These are phyloP conservation scores for Tringa solitaria DNA, from an alignment of 2,113 vertebrate genomes.

Conservation along the genomic window DNA sequence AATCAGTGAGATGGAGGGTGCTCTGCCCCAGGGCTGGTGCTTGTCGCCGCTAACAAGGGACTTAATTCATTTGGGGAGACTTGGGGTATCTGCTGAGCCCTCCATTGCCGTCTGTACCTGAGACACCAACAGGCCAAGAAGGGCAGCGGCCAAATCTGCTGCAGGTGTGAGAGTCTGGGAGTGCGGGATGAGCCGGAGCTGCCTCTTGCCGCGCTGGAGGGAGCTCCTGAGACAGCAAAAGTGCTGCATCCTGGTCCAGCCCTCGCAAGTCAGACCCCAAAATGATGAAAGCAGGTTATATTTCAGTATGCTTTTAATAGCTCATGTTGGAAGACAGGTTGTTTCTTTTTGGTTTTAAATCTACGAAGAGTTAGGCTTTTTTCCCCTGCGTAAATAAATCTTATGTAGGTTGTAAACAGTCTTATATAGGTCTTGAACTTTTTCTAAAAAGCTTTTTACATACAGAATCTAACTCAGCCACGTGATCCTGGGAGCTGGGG, in stretches of 20 bases:
- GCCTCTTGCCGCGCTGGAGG: background rate
- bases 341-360: background rate
- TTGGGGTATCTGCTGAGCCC: fast-evolving
- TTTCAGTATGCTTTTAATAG: background rate
- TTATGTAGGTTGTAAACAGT: background rate
- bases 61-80: fast-evolving
- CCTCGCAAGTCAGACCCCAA: background rate
- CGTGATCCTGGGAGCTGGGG: background rate
- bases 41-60: background rate
- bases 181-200: fast-evolving
- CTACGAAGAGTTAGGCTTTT: background rate
- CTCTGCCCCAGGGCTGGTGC: background rate
- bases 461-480: background rate
- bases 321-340: background rate
- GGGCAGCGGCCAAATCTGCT: background rate
- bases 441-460: background rate
- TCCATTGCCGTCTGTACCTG: background rate
- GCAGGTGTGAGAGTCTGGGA: fast-evolving
- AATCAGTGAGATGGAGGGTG: background rate
- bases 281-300: background rate
- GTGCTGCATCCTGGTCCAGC: fast-evolving
- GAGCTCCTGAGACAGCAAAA: background rate
- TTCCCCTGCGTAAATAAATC: background rate
- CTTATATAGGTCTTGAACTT: background rate
- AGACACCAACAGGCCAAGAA: background rate